Percentiles rank a stretch among this genome's conserved stretches.
These are phyloP conservation scores for Seira musarum DNA, from an alignment of 2,888 invertebrate species.

Conservation along the genomic window DNA sequence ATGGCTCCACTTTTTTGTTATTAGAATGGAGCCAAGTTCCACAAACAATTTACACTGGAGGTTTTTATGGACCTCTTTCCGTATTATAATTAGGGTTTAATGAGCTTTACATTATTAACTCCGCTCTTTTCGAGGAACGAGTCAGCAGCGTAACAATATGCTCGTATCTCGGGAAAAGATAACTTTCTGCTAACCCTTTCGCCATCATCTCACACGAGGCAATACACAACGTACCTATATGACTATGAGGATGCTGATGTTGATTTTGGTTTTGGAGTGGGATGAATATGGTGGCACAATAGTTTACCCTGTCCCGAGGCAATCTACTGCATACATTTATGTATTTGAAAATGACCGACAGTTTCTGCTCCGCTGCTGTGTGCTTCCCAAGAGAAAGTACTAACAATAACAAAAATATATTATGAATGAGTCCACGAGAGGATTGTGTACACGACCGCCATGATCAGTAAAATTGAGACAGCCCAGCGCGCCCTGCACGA, in stretches of 20 bases:
- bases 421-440: conserved; percentile 21
- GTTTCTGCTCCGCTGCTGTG: neutral
- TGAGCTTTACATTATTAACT: conserved; percentile 17
- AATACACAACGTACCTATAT: too few species aligned
- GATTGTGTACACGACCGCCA: neutral
- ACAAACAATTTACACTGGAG: conserved; percentile 1
- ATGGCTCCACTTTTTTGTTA: neutral
- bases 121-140: neutral
- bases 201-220: neutral
- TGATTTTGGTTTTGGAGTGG: too few species aligned
- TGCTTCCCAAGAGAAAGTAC: neutral
- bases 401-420: conserved; percentile 32
- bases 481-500: neutral
- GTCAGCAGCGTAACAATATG: neutral
- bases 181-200: too few species aligned
- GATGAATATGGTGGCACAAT: conserved; percentile 1
- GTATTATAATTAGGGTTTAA: conserved; percentile 9
- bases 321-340: neutral
- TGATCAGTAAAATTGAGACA: conserved; percentile 1
- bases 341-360: neutral
- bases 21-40: neutral
- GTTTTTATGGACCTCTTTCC: neutral
- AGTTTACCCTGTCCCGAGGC: conserved; percentile 9
- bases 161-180: conserved; percentile 1
- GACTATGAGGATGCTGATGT: too few species aligned